Percentiles rank a stretch among this genome's conserved stretches.
Evolutionary conservation across 2,797 vertebrate genomes (phyloP).

Genomic region (Strix occidentalis): DNA sequence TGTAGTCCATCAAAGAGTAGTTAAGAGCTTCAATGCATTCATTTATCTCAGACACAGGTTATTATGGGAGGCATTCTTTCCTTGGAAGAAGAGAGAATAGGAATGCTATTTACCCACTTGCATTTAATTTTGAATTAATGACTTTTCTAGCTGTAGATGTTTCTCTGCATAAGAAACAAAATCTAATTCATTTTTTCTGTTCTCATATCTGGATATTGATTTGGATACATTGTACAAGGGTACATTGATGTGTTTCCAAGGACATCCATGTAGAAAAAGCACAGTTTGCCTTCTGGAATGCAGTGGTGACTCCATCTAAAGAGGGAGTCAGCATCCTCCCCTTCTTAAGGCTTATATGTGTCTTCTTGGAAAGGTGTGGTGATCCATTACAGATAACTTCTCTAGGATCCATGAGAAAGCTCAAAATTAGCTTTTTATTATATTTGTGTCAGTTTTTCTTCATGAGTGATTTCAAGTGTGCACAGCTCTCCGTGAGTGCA

Average conservation of each 20-base stretch:
- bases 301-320: neutral
- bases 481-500: neutral
- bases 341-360: neutral
- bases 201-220: neutral
- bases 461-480: neutral
- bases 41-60: slow-evolving; percentile 71
- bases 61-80: slow-evolving; percentile 65
- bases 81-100: slow-evolving; percentile 52
- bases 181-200: slow-evolving; percentile 26
- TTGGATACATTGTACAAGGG: neutral
- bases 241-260: neutral
- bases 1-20: slow-evolving; percentile 74
- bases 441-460: neutral
- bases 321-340: neutral
- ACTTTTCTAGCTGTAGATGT: slow-evolving; percentile 36
- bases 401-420: neutral
- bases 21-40: slow-evolving; percentile 74
- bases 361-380: neutral
- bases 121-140: slow-evolving; percentile 72
- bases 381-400: neutral
- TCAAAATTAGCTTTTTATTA: neutral
- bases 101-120: slow-evolving; percentile 56
- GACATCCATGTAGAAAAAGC: neutral
- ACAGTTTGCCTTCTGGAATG: neutral
- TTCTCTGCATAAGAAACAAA: slow-evolving; percentile 64